Conservation (phyloP, 2,888 invertebrate species). For the Apotomis capreana region DNA sequence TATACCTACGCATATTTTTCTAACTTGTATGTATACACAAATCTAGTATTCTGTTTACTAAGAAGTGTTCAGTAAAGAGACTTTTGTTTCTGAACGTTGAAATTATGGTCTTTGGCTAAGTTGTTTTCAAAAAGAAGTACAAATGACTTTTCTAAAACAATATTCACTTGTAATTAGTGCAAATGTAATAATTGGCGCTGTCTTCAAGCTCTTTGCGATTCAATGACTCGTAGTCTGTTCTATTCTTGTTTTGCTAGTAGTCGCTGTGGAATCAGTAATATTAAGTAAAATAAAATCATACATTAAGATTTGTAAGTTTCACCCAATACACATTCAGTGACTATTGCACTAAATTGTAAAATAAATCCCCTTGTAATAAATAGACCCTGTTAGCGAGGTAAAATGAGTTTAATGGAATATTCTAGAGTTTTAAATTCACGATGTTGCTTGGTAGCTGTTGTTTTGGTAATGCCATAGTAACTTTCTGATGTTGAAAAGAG, state of each 20-base stretch:
- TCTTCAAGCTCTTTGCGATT: conserved; percentile 6
- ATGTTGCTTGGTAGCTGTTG: conserved; percentile 75
- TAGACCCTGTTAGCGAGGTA: conserved; percentile 66
- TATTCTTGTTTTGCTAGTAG: conserved; percentile 41
- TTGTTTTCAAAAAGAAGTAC: conserved; percentile 51
- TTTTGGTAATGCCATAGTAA: conserved; percentile 75
- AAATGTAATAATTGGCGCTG: conserved; percentile 9
- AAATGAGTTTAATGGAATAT: conserved; percentile 62
- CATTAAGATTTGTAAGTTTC: conserved; percentile 69
- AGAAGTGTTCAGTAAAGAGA: conserved; percentile 1
- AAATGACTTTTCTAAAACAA: conserved; percentile 50
- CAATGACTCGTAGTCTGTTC: conserved; percentile 20
- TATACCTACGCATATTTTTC: conserved; percentile 11
- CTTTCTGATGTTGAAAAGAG: conserved; percentile 68
- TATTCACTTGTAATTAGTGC: conserved; percentile 32
- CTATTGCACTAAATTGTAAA: conserved; percentile 76
- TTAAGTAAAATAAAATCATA: conserved; percentile 59
- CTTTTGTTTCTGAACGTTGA: conserved; percentile 3
- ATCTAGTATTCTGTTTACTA: conserved; percentile 2
- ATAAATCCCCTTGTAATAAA: conserved; percentile 71
- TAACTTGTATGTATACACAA: conserved; percentile 3
- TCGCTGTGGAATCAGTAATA: conserved; percentile 37
- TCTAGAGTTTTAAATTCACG: conserved; percentile 64
- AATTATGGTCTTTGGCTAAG: conserved; percentile 9
- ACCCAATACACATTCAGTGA: conserved; percentile 74